These are phyloP conservation scores for Leptinotarsa tumamoca DNA, from an alignment of 2,888 invertebrate species.

Conservation along the genomic window DNA sequence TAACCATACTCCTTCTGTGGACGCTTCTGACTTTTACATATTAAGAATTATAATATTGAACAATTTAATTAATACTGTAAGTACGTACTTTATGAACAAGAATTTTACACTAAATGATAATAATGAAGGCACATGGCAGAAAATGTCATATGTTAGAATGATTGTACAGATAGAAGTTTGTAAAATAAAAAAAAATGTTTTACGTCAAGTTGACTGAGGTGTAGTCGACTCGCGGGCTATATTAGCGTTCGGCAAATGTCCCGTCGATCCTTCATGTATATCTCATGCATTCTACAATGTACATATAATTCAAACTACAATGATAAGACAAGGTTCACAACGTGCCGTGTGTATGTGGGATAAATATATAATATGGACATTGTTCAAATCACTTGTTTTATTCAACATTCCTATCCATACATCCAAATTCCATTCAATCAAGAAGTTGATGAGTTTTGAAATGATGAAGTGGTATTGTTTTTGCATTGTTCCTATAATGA, in stretches of 20 bases:
- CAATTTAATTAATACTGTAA: conserved; percentile 63
- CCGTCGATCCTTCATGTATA: conserved; percentile 76
- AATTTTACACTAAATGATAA: conserved; percentile 68
- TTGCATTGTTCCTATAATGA: no score
- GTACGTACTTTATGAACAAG: conserved; percentile 68
- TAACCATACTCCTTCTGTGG: conserved; percentile 70
- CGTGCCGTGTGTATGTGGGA: conserved; percentile 92
- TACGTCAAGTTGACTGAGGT: conserved; percentile 55
- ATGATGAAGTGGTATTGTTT: no score
- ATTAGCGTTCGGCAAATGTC: conserved; percentile 66
- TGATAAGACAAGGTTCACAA: conserved; percentile 90
- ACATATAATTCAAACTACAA: conserved; percentile 77
- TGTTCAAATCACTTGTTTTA: conserved; percentile 76
- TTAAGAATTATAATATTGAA: conserved; percentile 65
- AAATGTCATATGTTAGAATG: conserved; percentile 60
- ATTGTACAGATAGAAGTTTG: conserved; percentile 69
- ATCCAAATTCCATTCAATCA: neutral
- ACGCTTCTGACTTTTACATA: conserved; percentile 68
- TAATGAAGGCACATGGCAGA: conserved; percentile 64
- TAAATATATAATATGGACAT: conserved; percentile 87
- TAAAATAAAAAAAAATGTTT: conserved; percentile 65
- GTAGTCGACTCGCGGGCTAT: conserved; percentile 67
- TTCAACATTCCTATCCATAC: conserved; percentile 32
- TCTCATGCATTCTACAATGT: conserved; percentile 78
- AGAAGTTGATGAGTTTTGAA: no score